Base-by-base conservation (phyloP, 64 coral and sea anemone genomes). In the Porites australiensis region DNA sequence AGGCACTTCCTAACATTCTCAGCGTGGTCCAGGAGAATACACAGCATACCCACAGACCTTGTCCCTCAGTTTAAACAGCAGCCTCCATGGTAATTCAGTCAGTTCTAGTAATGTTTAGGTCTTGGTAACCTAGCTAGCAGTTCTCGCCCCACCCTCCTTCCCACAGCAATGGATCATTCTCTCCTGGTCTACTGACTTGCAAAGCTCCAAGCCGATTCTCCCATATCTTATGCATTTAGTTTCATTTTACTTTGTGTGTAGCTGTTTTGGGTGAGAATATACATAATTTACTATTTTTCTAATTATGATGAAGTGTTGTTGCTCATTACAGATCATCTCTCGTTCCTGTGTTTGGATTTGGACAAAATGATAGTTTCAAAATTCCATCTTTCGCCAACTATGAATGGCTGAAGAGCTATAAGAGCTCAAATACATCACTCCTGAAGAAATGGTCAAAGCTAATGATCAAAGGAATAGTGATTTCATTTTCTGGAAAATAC, bases 301-400 rank as follows among this genome's bases (percentile, higher is more conserved):
- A 64, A 14, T 44, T 70, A 23, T 13, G 19, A 15, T 13, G 71
- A 74, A 4, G 44, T 43, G 12, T 48, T 44, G 14, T 46, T 77
- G 6, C 3, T 86, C 70, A 22, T 75, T 60, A 21, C 82, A 92
- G 90, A 46, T 84, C 90, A 20, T 77, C 82, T 45, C 90, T 92
- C 5, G 82, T 92, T 9, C 82, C 90, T 64, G 79, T 92, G 13
- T 92, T 92, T 86, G 90, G 79, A 27, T 92, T 92, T 87, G 90
- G 90, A 49, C 82, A 92, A 72, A 86, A 86, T 82, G 74, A 86
- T 47, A 50, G n/a, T 13, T 92, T 86, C 21, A n/a, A 46, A 16
- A 52, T 57, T 47, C 77, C 89, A 46, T 64, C 13, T 15, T 48
- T 50, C 13, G 9, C 16, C 3, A 73, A 69, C 46, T 72, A 45